A percentile compares a stretch with the other conserved stretches of the same genome.
phyloP scores from a whole-genome alignment of 2,888 invertebrate species.

The Horisme vitalbata region DNA sequence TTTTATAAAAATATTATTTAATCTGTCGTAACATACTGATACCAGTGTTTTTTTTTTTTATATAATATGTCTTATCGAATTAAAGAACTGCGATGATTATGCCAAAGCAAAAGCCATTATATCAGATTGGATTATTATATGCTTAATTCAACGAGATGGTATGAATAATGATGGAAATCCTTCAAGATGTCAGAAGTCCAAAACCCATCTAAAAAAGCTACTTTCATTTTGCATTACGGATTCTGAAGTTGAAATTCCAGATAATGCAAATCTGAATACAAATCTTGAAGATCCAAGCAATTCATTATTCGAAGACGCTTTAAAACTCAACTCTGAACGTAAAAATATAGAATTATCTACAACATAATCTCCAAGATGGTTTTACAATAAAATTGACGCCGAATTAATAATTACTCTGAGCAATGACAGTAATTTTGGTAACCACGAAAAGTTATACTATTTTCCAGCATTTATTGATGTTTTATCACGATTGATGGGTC shows the following conservation, averaged over 20 bases:
- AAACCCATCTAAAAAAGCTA: background rate
- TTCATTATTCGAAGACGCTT: background rate
- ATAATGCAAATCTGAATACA: background rate
- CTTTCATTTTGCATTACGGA: background rate
- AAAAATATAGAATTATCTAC: background rate
- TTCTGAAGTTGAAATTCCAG: background rate
- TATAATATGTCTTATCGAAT: no score
- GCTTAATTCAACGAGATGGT: background rate
- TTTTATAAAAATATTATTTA: no score
- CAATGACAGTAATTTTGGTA: background rate
- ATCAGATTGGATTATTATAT: background rate
- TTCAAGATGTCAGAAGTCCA: background rate
- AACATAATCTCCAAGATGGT: background rate
- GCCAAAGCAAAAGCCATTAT: background rate
- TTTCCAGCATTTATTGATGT: constrained; percentile 4
- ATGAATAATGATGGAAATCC: constrained; percentile 1
- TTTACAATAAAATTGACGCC: background rate
- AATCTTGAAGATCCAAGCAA: constrained; percentile 1
- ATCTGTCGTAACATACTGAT: no score
- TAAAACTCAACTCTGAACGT: background rate
- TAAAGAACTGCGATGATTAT: background rate
- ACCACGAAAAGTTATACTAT: background rate
- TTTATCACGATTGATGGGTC: constrained; percentile 5
- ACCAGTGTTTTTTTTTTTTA: no score
- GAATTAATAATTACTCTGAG: background rate